These are phyloP conservation scores for Melanotaenia trifasciata DNA, from an alignment of 2,797 vertebrate species.

Conservation along the genomic window DNA sequence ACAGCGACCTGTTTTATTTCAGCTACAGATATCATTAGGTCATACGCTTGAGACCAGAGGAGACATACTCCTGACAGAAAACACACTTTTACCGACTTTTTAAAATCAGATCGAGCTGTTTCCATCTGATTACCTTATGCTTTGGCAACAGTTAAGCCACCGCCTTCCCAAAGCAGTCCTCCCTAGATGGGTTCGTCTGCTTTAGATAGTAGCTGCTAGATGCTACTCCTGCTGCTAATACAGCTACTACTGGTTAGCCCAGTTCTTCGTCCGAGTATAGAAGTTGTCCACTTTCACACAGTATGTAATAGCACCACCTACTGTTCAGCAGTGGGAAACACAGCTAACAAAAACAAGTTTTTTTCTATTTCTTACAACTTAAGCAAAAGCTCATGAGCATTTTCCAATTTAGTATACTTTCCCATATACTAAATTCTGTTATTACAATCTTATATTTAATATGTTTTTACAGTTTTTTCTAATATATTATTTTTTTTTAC, in stretches of 20 bases:
- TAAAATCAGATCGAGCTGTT: background rate
- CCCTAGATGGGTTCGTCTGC: conserved; percentile 1
- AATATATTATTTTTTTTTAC: too few species aligned
- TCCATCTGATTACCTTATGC: conserved; percentile 53
- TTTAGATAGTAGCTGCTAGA: conserved; percentile 2
- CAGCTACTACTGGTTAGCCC: conserved; percentile 4
- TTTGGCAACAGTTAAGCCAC: conserved; percentile 19
- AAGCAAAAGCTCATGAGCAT: background rate
- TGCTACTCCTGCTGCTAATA: background rate
- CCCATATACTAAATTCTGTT: background rate
- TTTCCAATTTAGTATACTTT: too few species aligned
- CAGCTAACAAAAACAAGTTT: background rate
- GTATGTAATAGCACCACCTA: conserved; percentile 26
- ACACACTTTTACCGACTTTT: background rate
- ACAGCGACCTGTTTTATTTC: conserved; percentile 1
- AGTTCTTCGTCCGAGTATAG: conserved; percentile 28
- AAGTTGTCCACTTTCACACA: too few species aligned
- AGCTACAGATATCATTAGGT: background rate
- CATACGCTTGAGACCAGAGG: background rate
- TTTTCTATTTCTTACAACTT: background rate
- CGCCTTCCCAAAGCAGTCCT: background rate
- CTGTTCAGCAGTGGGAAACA: background rate
- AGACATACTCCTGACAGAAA: background rate
- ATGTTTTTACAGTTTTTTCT: background rate
- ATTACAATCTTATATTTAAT: background rate